These are phyloP conservation scores for Athalia circularis DNA, from an alignment of 2,888 invertebrate genomes.

Conservation along the genomic window DNA sequence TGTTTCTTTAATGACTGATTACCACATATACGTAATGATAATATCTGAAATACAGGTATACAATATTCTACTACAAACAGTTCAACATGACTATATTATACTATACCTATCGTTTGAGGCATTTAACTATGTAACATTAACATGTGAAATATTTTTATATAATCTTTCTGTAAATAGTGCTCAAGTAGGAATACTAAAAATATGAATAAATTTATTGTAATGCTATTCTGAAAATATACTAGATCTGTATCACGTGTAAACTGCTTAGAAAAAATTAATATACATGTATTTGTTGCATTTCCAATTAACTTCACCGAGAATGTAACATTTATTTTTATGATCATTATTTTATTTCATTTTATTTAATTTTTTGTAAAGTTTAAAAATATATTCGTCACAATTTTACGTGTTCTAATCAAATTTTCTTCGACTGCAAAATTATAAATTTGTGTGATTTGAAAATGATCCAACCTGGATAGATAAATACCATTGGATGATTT, in stretches of 20 bases:
- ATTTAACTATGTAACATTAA: conserved; percentile 54
- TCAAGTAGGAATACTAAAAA: conserved; percentile 49
- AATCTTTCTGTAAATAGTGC: conserved; percentile 64
- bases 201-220: conserved; percentile 56
- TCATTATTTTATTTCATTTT: background rate
- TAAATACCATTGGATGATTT: too few relatives aligned
- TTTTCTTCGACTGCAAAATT: background rate
- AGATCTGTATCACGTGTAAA: conserved; percentile 41
- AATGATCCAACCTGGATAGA: too few relatives aligned
- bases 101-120: conserved; percentile 51
- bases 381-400: too few relatives aligned
- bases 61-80: conserved; percentile 44
- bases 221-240: conserved; percentile 56
- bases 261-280: background rate
- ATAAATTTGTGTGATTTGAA: background rate
- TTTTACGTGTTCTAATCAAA: too few relatives aligned
- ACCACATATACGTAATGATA: conserved; percentile 60
- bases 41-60: conserved; percentile 36
- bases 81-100: conserved; percentile 50
- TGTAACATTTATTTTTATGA: background rate
- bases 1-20: conserved; percentile 58
- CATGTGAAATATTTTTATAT: conserved; percentile 66
- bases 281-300: background rate
- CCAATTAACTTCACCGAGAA: background rate
- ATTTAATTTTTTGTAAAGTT: too few relatives aligned